Base-by-base conservation (phyloP, 1,140 invertebrate genomes). In the Papilio polytes region DNA sequence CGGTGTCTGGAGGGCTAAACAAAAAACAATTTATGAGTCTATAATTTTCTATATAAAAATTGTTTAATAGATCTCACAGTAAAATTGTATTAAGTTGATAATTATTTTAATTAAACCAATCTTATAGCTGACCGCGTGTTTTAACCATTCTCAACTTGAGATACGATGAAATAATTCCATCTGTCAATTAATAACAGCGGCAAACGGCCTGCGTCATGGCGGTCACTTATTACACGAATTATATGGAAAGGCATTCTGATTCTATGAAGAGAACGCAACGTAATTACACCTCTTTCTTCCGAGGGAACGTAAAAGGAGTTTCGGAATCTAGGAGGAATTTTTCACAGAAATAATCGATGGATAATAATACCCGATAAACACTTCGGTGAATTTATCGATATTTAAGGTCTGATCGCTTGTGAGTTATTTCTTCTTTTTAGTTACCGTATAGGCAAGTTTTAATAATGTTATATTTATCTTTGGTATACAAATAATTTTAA, bases 91-190 rank as follows among this genome's bases (percentile, higher is more conserved):
- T 73, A 73, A 41, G 18, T 73, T 36, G 26, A 18, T 41, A 74
- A 74, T 74, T 74, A 74, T 44, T 74, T 74, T 74, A 74, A 59
- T 59, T 22, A 59, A 20, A 3, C 18, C 56, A 59, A 59, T 20
- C 18, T 3, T 13, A 22, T 53, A 63, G 56, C 0, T 10, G 9
- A 31, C 22, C 59, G 22, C 10, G 13, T 3, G 20, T 70, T 51
- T 53, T 26, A 51, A 48, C 46, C 20, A 44, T 76, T 48, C n/a
- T 76, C 44, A 51, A 51, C 46, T 53, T 51, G 46, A 22, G 3
- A 46, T 78, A 78, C 56, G 56, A 63, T 70, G 77, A 44, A 78
- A 78, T 78, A 78, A 78, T 78, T 66, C 77, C 77, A 63, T 78
- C 7, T 78, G 51, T 78, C 53, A 59, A 59, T 76, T 78, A 78